These are phyloP conservation scores for Aphelocoma coerulescens DNA, from an alignment of 2,113 vertebrate genomes.

Conservation along the genomic window DNA sequence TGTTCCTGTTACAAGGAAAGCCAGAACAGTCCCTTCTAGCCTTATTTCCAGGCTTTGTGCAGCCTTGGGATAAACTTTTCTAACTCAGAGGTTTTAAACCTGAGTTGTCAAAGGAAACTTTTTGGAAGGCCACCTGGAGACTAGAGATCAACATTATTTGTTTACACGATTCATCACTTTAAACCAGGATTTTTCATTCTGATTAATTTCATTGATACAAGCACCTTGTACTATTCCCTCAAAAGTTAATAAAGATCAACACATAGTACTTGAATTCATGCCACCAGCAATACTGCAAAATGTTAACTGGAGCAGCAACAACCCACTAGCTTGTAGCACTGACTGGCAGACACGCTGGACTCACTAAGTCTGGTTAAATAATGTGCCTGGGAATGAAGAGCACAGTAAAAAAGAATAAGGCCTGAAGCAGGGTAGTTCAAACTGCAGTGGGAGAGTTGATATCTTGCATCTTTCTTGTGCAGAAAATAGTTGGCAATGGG, in stretches of 20 bases:
- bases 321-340: neutral
- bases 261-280: neutral
- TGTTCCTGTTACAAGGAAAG: neutral
- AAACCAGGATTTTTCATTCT: neutral
- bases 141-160: neutral
- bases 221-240: neutral
- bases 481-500: neutral
- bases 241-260: constrained; percentile 6
- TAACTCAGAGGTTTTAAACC: neutral
- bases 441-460: neutral
- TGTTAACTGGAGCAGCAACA: neutral
- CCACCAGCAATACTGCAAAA: neutral
- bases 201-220: neutral
- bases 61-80: neutral
- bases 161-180: neutral
- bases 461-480: neutral
- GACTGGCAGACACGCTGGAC: neutral
- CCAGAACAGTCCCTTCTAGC: neutral
- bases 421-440: neutral
- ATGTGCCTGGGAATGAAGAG: neutral
- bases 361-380: neutral
- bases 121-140: neutral
- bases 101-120: neutral
- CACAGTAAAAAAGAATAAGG: neutral
- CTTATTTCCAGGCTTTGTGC: neutral